phyloP scores from a whole-genome alignment of 2,797 vertebrate genomes.

The Cichlasoma orientale region DNA sequence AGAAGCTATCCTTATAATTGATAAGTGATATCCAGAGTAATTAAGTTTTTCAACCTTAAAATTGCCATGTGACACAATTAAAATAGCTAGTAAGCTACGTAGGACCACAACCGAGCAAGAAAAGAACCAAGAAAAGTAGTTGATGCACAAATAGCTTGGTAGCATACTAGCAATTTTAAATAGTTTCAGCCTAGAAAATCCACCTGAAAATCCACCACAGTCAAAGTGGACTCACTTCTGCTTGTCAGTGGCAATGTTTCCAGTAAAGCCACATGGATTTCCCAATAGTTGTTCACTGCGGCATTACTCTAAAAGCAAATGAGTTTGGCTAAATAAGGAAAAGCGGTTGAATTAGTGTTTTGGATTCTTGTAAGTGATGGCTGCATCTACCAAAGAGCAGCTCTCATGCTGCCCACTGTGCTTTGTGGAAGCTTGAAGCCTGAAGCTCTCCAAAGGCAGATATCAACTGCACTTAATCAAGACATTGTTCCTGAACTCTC shows the following conservation, averaged over 20 bases:
- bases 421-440: slow-evolving; percentile 15
- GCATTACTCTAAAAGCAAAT: slow-evolving; percentile 12
- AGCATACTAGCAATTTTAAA: too few relatives aligned
- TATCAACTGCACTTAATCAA: slow-evolving; percentile 46
- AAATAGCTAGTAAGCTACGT: too few relatives aligned
- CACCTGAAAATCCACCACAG: too few relatives aligned
- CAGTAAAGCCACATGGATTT: slow-evolving; percentile 11
- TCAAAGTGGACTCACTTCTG: not conserved
- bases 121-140: too few relatives aligned
- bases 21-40: too few relatives aligned
- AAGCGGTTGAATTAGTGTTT: slow-evolving; percentile 39
- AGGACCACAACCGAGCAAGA: too few relatives aligned
- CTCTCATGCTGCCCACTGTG: slow-evolving; percentile 4
- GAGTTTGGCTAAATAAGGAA: slow-evolving; percentile 7
- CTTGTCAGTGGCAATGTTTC: slow-evolving; percentile 12
- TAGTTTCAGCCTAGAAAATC: too few relatives aligned
- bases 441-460: slow-evolving; percentile 26
- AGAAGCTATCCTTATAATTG: too few relatives aligned
- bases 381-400: not conserved
- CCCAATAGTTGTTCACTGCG: not conserved
- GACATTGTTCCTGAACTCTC: slow-evolving; percentile 32
- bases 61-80: too few relatives aligned
- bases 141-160: too few relatives aligned
- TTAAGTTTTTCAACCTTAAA: too few relatives aligned
- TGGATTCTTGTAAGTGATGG: slow-evolving; percentile 14